Evolutionary conservation across 1,140 invertebrate genomes (phyloP), one percentile per base, ranked within the genome.

Genomic region (Aethina tumida): DNA sequence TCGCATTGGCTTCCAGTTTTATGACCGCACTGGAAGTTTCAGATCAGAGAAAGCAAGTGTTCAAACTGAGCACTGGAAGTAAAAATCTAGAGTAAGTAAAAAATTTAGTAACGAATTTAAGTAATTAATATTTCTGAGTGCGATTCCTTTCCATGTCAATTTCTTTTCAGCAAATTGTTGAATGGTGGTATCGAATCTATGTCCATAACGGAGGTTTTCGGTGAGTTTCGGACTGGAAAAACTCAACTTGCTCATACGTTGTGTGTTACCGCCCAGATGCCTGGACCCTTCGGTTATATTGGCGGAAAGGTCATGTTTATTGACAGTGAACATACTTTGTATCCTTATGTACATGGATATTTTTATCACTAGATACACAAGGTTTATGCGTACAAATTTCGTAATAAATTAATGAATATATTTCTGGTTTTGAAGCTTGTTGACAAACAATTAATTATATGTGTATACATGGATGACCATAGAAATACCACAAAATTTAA

Each of bases 131-230:
- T 3, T 30, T 8, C 9, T n/a, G n/a, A n/a, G n/a, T n/a, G n/a
- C n/a, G n/a, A n/a, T n/a, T n/a, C n/a, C n/a, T n/a, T n/a, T n/a
- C n/a, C n/a, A n/a, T 12, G 13, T n/a, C 14, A 30, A 15, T 34
- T 33, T 39, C 31, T 36, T 65, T 69, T 13, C 55, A 83, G 79
- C 55, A 81, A 82, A 58, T 64, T 90, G 18, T 59, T 91, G 18
- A 73, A 70, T 19, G 85, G 88, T 35, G 88, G 88, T 2, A 74
- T 92, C 41, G 88, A 92, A 66, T 89, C 87, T 12, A 89, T 89
- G 65, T 77, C 84, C 2, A 88, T 93, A 32, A 93, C 88, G 18
- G 88, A 92, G 68, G 81, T 86, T 15, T 91, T 92, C 64, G 88
- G 88, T 1, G 88, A 93, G 64, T 90, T 89, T 59, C 63, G 84